A percentile compares a stretch with the other conserved stretches of the same genome.
These are phyloP conservation scores for Ataeniobius toweri DNA, from an alignment of 2,797 vertebrate species.

Conservation along the genomic window DNA sequence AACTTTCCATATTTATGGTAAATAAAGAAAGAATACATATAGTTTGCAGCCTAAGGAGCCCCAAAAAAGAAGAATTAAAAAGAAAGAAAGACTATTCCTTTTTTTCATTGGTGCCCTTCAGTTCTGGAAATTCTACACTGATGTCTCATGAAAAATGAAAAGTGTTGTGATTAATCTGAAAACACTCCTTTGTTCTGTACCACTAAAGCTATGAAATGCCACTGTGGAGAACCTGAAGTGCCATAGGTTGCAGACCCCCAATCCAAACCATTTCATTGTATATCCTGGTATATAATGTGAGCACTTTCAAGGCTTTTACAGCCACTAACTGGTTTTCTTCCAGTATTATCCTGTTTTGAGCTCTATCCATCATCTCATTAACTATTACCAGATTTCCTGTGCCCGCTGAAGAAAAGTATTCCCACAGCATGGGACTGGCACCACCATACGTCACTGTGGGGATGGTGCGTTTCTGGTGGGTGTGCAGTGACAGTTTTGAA, in stretches of 20 bases:
- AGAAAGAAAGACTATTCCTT: background rate
- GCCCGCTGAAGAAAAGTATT: no score
- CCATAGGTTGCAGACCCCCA: background rate
- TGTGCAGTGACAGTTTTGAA: no score
- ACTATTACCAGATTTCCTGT: background rate
- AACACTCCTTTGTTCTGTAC: background rate
- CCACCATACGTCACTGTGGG: background rate
- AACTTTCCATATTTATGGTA: background rate
- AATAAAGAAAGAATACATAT: background rate
- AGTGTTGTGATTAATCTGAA: background rate
- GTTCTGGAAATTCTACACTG: background rate
- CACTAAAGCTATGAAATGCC: background rate
- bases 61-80: background rate
- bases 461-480: no score
- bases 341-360: background rate
- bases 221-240: background rate
- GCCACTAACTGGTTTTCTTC: background rate
- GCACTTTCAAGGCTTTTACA: background rate
- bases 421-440: background rate
- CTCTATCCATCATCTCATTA: background rate
- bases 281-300: no score
- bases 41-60: background rate
- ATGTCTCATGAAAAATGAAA: background rate
- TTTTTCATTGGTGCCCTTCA: background rate
- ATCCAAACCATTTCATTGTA: background rate